These are phyloP conservation scores for Siphamia tubifer DNA, from an alignment of 2,113 vertebrate genomes.

Conservation along the genomic window DNA sequence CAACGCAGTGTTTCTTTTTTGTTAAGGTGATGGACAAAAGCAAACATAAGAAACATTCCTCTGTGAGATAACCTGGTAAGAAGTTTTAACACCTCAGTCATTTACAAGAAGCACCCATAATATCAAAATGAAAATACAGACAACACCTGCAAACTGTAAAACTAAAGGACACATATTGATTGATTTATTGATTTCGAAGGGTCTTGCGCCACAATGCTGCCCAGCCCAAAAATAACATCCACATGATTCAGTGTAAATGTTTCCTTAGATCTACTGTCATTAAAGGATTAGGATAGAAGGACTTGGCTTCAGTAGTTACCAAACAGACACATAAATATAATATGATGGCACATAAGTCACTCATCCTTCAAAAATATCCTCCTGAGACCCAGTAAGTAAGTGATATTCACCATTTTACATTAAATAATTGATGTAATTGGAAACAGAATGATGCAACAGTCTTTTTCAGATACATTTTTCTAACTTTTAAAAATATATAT, in stretches of 20 bases:
- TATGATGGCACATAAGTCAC: too few species aligned
- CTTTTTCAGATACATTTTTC: too few species aligned
- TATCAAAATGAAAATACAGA: not conserved
- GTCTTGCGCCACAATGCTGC: not conserved
- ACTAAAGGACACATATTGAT: not conserved
- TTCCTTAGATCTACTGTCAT: not conserved
- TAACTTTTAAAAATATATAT: too few species aligned
- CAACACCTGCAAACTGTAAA: not conserved
- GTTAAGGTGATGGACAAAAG: conserved; percentile 26
- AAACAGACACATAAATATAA: too few species aligned
- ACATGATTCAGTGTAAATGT: not conserved
- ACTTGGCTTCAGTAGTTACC: too few species aligned
- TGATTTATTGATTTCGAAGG: not conserved
- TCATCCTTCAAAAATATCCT: too few species aligned
- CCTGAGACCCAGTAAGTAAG: too few species aligned
- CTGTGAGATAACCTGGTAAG: conserved; percentile 40
- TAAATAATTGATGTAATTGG: too few species aligned
- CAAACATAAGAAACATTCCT: conserved; percentile 64
- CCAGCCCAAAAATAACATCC: not conserved
- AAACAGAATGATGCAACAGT: too few species aligned
- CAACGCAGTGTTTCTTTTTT: not conserved
- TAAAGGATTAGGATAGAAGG: not conserved
- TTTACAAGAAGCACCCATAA: not conserved
- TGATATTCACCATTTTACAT: too few species aligned
- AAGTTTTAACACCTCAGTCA: conserved; percentile 12